Evolutionary conservation across 2,113 vertebrate genomes (phyloP), one percentile per base, ranked within the genome.

Genomic region (Pteropus alecto): DNA sequence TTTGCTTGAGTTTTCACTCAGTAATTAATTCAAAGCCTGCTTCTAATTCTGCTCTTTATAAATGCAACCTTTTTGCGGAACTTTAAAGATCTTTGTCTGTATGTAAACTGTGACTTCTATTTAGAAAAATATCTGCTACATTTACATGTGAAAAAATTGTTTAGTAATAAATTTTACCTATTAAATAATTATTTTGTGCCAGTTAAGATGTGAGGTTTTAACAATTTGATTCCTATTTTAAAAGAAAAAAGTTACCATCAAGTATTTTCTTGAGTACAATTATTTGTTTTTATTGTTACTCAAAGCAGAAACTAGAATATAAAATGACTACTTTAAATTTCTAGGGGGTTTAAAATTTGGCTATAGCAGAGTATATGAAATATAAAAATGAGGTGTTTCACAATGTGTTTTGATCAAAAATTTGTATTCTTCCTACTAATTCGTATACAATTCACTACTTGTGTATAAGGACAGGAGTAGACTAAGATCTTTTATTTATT

Each of bases 121-220:
- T 83, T 15, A 93, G 54, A 68, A 94, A 92, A 85, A 54, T 87
- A n/a, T 19, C 33, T 84, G 48, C 24, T 46, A 85, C 94, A 24
- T 87, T 65, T n/a, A 33, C 24, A 83, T 30, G 12, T 41, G 22
- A 71, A 14, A 28, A 93, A 84, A 56, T 67, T 92, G 3, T 96
- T 83, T 16, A 70, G 14, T 79, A 24, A 83, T 74, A 65, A 56
- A 81, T 90, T 93, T 88, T 8, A 79, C 9, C 22, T 70, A 74
- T 35, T 68, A 89, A 82, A 2, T 88, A 74, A 87, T 63, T 93
- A 26, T 38, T 94, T 56, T 96, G 48, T 90, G 63, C 74, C 90
- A 96, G 30, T 38, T 92, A 93, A 97, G 83, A 77, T 91, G 67
- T 58, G 58, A 94, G 96, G 33, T 79, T 83, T 77, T 92, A 78